Conservation (phyloP, 2,888 invertebrate genomes). For the Leucoptera coffeella region DNA sequence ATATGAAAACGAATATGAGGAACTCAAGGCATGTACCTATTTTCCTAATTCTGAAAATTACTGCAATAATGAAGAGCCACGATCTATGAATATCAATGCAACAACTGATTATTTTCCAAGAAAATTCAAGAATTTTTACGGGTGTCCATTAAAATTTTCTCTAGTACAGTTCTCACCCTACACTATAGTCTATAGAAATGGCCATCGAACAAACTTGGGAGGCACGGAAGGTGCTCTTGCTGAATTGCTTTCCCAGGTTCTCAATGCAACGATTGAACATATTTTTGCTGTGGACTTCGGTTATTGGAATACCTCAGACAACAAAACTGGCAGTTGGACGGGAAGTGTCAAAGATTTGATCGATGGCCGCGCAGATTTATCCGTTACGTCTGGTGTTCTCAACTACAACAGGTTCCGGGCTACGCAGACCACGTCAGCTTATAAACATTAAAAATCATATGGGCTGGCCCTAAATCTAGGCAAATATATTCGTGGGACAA, state of each 20-base stretch:
- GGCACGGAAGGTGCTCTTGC: constrained; percentile 15
- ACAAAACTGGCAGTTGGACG: constrained; percentile 1
- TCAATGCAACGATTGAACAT: background rate
- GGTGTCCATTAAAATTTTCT: constrained; percentile 16
- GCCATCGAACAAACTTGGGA: no score
- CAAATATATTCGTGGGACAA: constrained; percentile 17
- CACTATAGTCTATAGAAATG: no score
- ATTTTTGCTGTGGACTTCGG: no score
- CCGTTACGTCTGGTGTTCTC: constrained; percentile 13
- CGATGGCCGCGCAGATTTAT: constrained; percentile 14
- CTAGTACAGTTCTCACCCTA: constrained; percentile 13
- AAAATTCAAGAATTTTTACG: constrained; percentile 19
- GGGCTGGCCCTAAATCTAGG: constrained; percentile 17
- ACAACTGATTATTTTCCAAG: constrained; percentile 12
- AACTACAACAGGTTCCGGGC: constrained; percentile 11
- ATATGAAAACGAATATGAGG: constrained; percentile 8
- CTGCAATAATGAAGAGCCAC: constrained; percentile 15
- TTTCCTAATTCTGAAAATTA: constrained; percentile 14
- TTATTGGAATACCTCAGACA: no score
- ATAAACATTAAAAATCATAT: constrained; percentile 12
- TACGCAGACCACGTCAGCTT: constrained; percentile 13
- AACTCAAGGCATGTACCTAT: constrained; percentile 14
- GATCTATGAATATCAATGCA: constrained; percentile 6
- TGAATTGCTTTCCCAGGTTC: background rate
- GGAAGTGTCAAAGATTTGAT: constrained; percentile 12